Evolutionary conservation across 2,797 vertebrate species (phyloP).

Genomic region (Oryzias dopingdopingensis): DNA sequence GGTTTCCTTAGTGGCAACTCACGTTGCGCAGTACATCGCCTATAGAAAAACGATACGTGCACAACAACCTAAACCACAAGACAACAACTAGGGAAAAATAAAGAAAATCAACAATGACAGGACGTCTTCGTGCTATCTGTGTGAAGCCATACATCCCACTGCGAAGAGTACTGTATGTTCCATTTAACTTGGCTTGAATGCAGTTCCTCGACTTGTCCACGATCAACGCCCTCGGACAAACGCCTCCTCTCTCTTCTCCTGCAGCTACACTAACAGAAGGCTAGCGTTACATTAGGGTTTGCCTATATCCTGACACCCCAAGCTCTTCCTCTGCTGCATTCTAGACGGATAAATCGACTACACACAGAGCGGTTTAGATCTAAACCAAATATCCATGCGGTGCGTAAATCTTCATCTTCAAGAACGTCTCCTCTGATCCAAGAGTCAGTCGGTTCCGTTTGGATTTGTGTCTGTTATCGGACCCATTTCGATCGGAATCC

Average conservation of each 20-base stretch:
- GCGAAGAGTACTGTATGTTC: slow-evolving; percentile 67
- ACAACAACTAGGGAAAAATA: slow-evolving; percentile 31
- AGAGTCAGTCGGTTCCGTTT: slow-evolving; percentile 69
- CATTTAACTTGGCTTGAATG: slow-evolving; percentile 71
- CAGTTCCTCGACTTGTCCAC: slow-evolving; percentile 75
- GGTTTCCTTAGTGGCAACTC: slow-evolving; percentile 51
- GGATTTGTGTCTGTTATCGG: slow-evolving; percentile 65
- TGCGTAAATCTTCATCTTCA: slow-evolving; percentile 45
- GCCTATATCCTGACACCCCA: slow-evolving; percentile 35
- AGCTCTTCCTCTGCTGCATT: slow-evolving; percentile 53
- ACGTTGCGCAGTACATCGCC: slow-evolving; percentile 44
- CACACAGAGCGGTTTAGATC: slow-evolving; percentile 18
- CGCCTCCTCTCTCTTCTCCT: slow-evolving; percentile 68
- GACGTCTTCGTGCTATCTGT: slow-evolving; percentile 51
- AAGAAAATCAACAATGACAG: slow-evolving; percentile 30
- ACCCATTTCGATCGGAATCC: slow-evolving; percentile 71
- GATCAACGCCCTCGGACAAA: slow-evolving; percentile 78
- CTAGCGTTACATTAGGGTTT: slow-evolving; percentile 56
- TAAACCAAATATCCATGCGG: slow-evolving; percentile 7
- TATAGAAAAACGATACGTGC: slow-evolving; percentile 35
- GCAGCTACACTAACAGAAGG: slow-evolving; percentile 61
- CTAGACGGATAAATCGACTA: slow-evolving; percentile 38
- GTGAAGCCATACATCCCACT: slow-evolving; percentile 72
- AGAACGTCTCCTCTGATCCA: slow-evolving; percentile 52
- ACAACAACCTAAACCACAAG: slow-evolving; percentile 33